Base-by-base conservation (phyloP, 1,140 invertebrate species). In the Cylas formicarius region DNA sequence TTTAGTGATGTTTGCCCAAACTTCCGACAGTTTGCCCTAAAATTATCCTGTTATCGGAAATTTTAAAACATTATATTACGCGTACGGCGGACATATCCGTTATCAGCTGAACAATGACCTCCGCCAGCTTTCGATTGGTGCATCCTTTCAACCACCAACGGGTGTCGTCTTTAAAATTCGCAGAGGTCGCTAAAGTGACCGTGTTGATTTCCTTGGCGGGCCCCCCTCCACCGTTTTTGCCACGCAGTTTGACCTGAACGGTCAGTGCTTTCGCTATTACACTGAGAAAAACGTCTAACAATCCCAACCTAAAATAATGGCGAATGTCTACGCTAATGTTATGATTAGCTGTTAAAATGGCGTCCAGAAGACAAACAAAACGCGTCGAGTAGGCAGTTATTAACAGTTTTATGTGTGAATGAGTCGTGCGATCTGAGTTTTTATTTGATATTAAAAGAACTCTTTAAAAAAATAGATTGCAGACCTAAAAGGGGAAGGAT, bases 51-150 rank as follows among this genome's bases (percentile, higher is more conserved):
- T 36, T 20, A 9, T 7, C 17, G 11, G 5, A 31, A 14, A 34
- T 34, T 9, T n/a, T 3, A 24, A 38, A 37, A 32, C 19, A 29
- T 24, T 29, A 22, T 28, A n/a, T 1, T 22, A 44, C 17, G 68
- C 77, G 78, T 72, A 93, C 90, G 54, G 84, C 77, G 11, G 87
- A 82, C 86, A 97, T 90, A 62, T 97, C 92, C 47, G 85, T 81
- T 0, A 97, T 74, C 2, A 97, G 74, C 35, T 79, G 77, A 18
- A 93, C 88, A 19, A 96, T 90, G 31, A 85, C 81, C 66, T 90
- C 84, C 3, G 91, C 87, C 32, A 94, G 75, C 62, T 89, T 86
- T 44, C 81, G 75, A 5, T 81, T 79, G 51, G 90, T 86, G 31
- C 76, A 73, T 1, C 92, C 91, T 49, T 83, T 74, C 46, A 95